Evolutionary conservation across 2,113 vertebrate species (phyloP), one percentile per base, ranked within the genome.

Genomic region (Delphinus delphis): DNA sequence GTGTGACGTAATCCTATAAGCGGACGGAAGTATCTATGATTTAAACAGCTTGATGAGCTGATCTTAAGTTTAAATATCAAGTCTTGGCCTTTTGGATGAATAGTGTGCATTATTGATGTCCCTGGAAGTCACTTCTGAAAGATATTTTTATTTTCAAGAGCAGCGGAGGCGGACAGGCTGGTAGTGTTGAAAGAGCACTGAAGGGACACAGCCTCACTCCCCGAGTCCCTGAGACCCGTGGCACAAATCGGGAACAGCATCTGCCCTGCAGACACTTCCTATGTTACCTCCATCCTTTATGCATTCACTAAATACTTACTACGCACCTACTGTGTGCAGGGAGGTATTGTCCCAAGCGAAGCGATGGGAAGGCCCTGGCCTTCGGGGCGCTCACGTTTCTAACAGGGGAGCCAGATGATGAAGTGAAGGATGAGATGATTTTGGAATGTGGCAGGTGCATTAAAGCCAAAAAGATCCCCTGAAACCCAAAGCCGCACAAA

Each of bases 1-100:
- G 11, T 31, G n/a, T 26, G 68, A 55, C 0, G 0, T 15, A 5
- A n/a, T 84, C 15, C 0, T 1, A 1, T 0, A 5, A 23, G 25
- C 68, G 47, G 11, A 58, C 0, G 5, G 67, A 83, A 1, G 8
- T n/a, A 4, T 55, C 13, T 26, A 47, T 80, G 88, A 55, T 81
- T 62, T 21, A 28, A 63, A 58, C n/a, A 83, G 12, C 11, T 33
- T 36, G 55, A 79, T 26, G 83, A 60, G 50, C 44, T 0, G 1
- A 23, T 25, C 88, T 63, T 25, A 26, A 62, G 58, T 76, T n/a
- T 74, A 85, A 85, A 76, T 84, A 70, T 28, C 96, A 70, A 91
- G 73, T 8, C 41, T 15, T 26, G 50, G 82, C 97, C 91, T 96
- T 90, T 88, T 31, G 4, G 77, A 63, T 18, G 47, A 33, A 23